Evolutionary conservation across 2,888 invertebrate genomes (phyloP), one percentile per base, ranked within the genome.

Genomic region (Plebejus melissa): DNA sequence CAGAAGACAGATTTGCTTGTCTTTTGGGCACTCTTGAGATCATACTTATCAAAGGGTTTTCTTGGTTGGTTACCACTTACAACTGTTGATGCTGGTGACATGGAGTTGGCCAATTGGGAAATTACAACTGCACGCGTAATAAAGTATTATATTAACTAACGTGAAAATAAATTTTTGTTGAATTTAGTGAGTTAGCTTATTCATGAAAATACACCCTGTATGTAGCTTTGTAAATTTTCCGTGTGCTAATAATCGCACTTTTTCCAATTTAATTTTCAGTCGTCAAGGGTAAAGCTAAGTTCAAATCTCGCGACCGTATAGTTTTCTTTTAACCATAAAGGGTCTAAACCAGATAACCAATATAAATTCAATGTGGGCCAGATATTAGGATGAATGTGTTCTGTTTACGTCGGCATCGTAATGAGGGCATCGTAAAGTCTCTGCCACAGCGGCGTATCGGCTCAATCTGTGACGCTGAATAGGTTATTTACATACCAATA

Each of bases 401-500:
- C 79, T 80, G 81, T 82, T 82, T 82, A 82, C 79, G 80, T 79
- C 77, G 77, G 76, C 74, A 78, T 77, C 79, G 77, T 77, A 79
- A 79, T 80, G 79, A 79, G 79, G 80, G 80, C 81, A 82, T 84
- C 85, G 88, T 91, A 91, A 90, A 91, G 87, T 80, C 87, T 86
- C 87, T 90, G 90, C 90, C 90, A 87, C 90, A 90, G 86, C 85
- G 89, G 88, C 88, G 87, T 85, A 90, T 91, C 89, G 83, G 82
- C 77, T 79, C 87, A 86, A 90, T 91, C 91, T 85, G 82, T 80
- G 83, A 82, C 87, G 86, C 87, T 91, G 87, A 89, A 90, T 88
- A 88, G 90, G 90, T 89, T 91, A 91, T 91, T 91, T 91, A 91
- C 91, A 90, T 91, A 91, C 89, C 91, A 91, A 91, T 91, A 91